Conservation (phyloP, 2,113 vertebrate species). For the Colinus virginianus region DNA sequence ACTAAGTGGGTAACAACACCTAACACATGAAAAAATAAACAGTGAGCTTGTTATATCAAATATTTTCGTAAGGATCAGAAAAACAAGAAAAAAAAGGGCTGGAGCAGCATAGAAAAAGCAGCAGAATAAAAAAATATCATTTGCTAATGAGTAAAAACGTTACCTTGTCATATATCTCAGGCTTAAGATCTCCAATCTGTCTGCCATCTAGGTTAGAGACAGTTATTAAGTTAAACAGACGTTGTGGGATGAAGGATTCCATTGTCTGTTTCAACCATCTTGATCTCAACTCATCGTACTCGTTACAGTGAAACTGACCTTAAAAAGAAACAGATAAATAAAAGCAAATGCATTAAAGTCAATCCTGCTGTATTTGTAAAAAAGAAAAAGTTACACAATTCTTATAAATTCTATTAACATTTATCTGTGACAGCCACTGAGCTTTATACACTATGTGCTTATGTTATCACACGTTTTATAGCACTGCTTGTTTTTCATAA, state of each 20-base stretch:
- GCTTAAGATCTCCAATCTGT: constrained; percentile 78
- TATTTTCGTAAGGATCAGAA: not conserved
- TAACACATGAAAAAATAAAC: not conserved
- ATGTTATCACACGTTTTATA: not conserved
- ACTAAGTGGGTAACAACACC: not conserved
- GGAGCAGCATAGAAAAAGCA: not conserved
- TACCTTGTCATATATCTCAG: constrained; percentile 86
- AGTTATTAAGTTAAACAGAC: constrained; percentile 75
- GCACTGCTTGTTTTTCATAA: not conserved
- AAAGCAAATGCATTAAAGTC: not conserved
- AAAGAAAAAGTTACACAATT: not conserved
- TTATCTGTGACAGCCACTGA: not conserved
- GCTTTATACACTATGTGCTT: not conserved
- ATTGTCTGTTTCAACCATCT: constrained; percentile 86
- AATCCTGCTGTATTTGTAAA: not conserved
- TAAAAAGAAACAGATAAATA: constrained; percentile 42
- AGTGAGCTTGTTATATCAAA: not conserved
- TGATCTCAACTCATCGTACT: constrained; percentile 81
- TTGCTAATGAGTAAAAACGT: not conserved
- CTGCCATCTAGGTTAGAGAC: constrained; percentile 87
- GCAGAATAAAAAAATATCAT: not conserved
- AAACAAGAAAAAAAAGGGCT: not conserved
- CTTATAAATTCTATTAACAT: not conserved
- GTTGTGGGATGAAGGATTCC: constrained; percentile 89
- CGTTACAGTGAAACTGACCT: constrained; percentile 91